Conservation (phyloP, 2,113 vertebrate genomes). For the Sinocyclocheilus anshuiensis region DNA sequence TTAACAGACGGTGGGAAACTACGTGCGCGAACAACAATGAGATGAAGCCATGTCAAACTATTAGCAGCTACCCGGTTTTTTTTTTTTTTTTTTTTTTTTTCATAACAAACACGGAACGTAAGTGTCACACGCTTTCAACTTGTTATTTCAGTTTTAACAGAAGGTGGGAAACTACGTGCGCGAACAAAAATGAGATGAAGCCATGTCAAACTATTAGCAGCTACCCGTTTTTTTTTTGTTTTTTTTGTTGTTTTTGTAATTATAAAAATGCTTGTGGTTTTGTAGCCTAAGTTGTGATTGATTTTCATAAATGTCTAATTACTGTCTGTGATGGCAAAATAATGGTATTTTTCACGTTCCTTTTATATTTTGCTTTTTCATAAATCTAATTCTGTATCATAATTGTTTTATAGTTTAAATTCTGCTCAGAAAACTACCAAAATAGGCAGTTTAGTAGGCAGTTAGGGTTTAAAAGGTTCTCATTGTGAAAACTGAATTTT, state of each 20-base stretch:
- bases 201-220: too few species aligned
- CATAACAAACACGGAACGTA: constrained; percentile 79
- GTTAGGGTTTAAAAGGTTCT: neutral
- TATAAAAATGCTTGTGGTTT: neutral
- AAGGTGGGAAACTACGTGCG: too few species aligned
- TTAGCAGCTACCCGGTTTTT: too few species aligned
- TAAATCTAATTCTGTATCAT: neutral
- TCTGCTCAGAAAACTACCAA: too few species aligned
- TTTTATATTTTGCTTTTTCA: neutral
- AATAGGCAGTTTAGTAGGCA: neutral
- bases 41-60: too few species aligned
- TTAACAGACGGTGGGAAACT: neutral
- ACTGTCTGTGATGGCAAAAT: neutral
- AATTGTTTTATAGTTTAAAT: neutral
- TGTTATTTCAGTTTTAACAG: neutral
- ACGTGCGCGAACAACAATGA: too few species aligned
- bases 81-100: too few species aligned
- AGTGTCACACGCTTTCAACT: constrained; percentile 48
- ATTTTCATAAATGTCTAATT: neutral
- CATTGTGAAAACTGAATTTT: neutral
- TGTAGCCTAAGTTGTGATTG: too few species aligned
- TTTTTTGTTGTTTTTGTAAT: too few species aligned
- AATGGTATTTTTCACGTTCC: neutral
- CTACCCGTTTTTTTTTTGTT: too few species aligned
- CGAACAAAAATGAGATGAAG: too few species aligned